Percentiles rank a stretch among this genome's conserved stretches.
Evolutionary conservation across 2,113 vertebrate genomes (phyloP).

Genomic region (Zingel zingel): DNA sequence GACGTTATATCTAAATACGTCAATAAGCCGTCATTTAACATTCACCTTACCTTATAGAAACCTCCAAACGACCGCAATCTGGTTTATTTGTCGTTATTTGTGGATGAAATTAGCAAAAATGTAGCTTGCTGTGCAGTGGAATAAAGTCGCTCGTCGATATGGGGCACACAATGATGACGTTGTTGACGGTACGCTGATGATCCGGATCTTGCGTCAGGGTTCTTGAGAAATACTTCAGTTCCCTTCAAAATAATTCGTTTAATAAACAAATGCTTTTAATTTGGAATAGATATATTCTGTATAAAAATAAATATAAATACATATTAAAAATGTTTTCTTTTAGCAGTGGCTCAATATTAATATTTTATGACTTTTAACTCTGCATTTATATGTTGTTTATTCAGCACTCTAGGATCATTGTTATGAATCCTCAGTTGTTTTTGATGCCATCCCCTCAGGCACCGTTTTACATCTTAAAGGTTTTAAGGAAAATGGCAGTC

Average conservation of each 20-base stretch:
- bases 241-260: background rate
- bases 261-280: background rate
- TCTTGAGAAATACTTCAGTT: background rate
- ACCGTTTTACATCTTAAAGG: background rate
- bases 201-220: background rate
- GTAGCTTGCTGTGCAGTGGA: background rate
- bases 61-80: background rate
- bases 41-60: slow-evolving; percentile 11
- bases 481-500: background rate
- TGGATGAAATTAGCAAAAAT: background rate
- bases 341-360: background rate
- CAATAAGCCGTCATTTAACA: accelerated
- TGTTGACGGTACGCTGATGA: background rate
- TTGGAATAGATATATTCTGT: background rate
- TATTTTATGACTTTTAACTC: background rate
- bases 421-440: background rate
- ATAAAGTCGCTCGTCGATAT: background rate
- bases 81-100: accelerated
- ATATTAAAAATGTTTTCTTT: background rate
- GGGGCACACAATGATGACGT: slow-evolving; percentile 64
- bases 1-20: background rate
- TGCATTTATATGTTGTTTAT: too few relatives aligned
- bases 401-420: too few relatives aligned
- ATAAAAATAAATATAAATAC: background rate
- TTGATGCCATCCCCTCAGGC: too few relatives aligned